These are phyloP conservation scores for Petromus typicus DNA, from an alignment of 2,113 vertebrate genomes.

Conservation along the genomic window DNA sequence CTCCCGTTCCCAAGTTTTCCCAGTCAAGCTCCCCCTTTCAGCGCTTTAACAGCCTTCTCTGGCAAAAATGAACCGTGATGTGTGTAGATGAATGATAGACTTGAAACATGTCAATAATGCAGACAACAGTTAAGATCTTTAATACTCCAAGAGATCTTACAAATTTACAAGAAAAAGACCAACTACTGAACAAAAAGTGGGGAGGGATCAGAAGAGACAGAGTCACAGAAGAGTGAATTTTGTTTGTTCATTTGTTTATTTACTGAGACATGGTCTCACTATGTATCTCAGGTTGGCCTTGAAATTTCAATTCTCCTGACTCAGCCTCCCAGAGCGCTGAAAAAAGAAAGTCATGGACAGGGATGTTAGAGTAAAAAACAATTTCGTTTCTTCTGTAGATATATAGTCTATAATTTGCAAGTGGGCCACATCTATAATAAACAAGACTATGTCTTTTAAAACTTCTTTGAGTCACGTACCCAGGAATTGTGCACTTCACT, in stretches of 20 bases:
- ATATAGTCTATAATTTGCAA: conserved; percentile 4
- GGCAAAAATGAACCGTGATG: background rate
- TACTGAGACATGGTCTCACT: no score
- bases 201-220: background rate
- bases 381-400: background rate
- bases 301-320: background rate
- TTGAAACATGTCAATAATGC: background rate
- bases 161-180: background rate
- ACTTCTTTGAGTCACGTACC: background rate
- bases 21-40: background rate
- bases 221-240: background rate
- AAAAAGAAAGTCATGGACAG: background rate
- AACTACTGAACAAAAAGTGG: background rate
- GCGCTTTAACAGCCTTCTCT: background rate
- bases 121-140: background rate
- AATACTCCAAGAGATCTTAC: background rate
- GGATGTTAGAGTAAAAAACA: background rate
- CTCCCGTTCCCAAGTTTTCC: background rate
- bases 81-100: background rate
- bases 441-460: conserved; percentile 10
- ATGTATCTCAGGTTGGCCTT: background rate
- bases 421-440: background rate
- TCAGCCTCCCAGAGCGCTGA: no score
- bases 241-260: background rate
- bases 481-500: background rate